Conservation (phyloP, 1,140 invertebrate genomes). For the Oreohelix idahoensis region DNA sequence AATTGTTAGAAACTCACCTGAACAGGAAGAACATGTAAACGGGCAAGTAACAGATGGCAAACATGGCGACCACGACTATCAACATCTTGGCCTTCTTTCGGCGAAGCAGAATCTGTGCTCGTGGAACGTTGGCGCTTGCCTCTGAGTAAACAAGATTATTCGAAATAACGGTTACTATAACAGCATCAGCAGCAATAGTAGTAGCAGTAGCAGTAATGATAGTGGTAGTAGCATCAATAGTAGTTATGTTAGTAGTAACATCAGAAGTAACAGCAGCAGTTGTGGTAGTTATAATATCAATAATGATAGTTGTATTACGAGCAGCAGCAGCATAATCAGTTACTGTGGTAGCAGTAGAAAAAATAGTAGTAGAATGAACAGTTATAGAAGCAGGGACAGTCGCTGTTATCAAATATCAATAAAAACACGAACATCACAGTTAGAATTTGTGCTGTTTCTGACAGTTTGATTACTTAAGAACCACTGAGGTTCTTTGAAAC, state of each 20-base stretch:
- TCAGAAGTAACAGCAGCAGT: not conserved
- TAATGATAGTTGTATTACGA: too few relatives aligned
- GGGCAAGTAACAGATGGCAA: constrained; percentile 90
- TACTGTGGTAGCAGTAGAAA: too few relatives aligned
- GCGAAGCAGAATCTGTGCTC: constrained; percentile 81
- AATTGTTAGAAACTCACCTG: constrained; percentile 43
- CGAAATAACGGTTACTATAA: not conserved
- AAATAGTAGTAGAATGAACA: too few relatives aligned
- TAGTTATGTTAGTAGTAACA: not conserved
- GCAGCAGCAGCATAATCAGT: too few relatives aligned
- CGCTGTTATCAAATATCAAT: too few relatives aligned
- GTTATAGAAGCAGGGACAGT: too few relatives aligned
- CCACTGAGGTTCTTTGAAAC: too few relatives aligned
- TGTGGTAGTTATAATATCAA: too few relatives aligned
- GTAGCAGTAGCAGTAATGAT: not conserved
- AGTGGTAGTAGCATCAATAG: not conserved
- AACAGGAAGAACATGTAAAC: constrained; percentile 81
- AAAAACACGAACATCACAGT: too few relatives aligned
- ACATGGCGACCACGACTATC: constrained; percentile 89
- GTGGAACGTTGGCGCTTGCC: constrained; percentile 44
- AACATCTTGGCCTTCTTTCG: constrained; percentile 93
- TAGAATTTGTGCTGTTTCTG: too few relatives aligned
- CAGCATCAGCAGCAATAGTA: not conserved
- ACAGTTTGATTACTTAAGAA: too few relatives aligned
- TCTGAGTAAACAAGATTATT: constrained; percentile 19